A percentile compares a stretch with the other conserved stretches of the same genome.
These are phyloP conservation scores for Leucophora obtusa DNA, from an alignment of 2,888 invertebrate genomes.

Conservation along the genomic window DNA sequence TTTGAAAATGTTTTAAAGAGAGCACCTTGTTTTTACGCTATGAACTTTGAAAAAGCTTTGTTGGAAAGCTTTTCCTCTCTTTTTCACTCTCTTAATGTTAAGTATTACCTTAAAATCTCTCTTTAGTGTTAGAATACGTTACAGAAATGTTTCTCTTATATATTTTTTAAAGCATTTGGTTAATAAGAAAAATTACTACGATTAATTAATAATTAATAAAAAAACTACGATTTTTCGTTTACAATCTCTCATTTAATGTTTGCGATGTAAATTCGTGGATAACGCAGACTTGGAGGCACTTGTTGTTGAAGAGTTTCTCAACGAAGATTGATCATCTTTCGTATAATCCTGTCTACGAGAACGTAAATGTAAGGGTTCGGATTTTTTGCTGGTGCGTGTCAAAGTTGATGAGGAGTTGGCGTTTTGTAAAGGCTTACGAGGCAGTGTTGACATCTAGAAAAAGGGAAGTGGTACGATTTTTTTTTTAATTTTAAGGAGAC, in stretches of 20 bases:
- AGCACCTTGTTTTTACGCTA: constrained; percentile 48
- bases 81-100: constrained; percentile 34
- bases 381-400: constrained; percentile 71
- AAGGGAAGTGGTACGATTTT: neutral
- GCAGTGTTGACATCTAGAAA: constrained; percentile 74
- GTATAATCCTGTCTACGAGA: constrained; percentile 68
- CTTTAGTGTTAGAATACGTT: constrained; percentile 56
- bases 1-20: constrained; percentile 33
- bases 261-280: constrained; percentile 74
- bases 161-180: constrained; percentile 55
- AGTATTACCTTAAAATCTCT: constrained; percentile 48
- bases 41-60: constrained; percentile 46
- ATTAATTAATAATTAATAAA: constrained; percentile 13
- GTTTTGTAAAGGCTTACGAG: constrained; percentile 73
- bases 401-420: constrained; percentile 73
- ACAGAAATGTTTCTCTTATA: constrained; percentile 24
- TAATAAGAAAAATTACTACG: constrained; percentile 49
- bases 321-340: constrained; percentile 74
- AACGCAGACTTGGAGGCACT: constrained; percentile 74
- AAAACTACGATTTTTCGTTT: constrained; percentile 14
- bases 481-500: neutral
- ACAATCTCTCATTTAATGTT: constrained; percentile 25
- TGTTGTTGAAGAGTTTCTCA: constrained; percentile 72
- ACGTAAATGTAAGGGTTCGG: constrained; percentile 68
- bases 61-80: constrained; percentile 11